Evolutionary conservation across 2,113 vertebrate genomes (phyloP).

Genomic region (Hypanus sabinus): DNA sequence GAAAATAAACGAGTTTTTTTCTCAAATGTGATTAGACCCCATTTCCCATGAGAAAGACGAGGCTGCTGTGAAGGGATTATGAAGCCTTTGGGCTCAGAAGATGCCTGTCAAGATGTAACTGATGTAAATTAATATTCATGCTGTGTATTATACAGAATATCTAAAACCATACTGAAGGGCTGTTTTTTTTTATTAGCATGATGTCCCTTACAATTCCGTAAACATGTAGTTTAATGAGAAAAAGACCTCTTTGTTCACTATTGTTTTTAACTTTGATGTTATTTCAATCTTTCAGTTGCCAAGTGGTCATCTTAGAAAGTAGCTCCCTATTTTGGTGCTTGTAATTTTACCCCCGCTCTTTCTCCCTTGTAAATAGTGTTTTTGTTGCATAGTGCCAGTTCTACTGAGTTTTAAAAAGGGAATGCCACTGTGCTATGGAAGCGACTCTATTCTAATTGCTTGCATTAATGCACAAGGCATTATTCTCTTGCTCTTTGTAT

Average conservation of each 20-base stretch:
- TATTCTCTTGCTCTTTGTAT: too few relatives aligned
- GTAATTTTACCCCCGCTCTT: neutral
- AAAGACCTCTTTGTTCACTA: neutral
- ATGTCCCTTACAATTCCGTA: neutral
- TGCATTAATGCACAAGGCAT: too few relatives aligned
- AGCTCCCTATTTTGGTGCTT: neutral
- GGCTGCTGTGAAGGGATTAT: neutral
- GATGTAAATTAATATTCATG: slow-evolving; percentile 27
- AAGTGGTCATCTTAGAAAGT: neutral
- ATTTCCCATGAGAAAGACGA: slow-evolving; percentile 6
- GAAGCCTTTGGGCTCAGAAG: neutral
- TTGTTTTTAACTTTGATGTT: neutral
- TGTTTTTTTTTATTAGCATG: neutral
- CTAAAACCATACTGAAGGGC: neutral
- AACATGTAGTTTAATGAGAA: neutral
- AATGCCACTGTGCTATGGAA: neutral
- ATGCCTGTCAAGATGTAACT: neutral
- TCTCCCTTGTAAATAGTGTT: too few relatives aligned
- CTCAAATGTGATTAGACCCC: neutral
- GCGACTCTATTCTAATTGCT: neutral
- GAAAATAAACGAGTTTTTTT: neutral
- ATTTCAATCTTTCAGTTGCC: neutral
- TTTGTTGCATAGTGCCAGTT: neutral
- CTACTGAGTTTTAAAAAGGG: neutral
- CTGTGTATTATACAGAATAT: neutral